These are phyloP conservation scores for Drosophila sulfurigaster DNA, from an alignment of 1,140 invertebrate genomes.

Conservation along the genomic window DNA sequence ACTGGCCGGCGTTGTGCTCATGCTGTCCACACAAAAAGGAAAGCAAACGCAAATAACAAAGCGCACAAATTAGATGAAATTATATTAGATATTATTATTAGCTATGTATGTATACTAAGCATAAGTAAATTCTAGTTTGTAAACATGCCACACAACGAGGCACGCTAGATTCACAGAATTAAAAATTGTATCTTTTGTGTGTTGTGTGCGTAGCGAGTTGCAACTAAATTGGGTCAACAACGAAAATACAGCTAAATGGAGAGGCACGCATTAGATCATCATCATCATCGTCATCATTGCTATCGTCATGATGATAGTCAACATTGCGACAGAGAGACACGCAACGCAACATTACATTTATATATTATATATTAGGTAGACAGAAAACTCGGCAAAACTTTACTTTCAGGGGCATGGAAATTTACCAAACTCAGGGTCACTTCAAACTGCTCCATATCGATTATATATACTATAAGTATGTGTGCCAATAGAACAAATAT, in stretches of 20 bases:
- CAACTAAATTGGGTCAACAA: slow-evolving; percentile 45
- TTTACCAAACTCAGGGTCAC: slow-evolving; percentile 66
- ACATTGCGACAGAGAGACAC: slow-evolving; percentile 31
- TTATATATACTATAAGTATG: slow-evolving; percentile 41
- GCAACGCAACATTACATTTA: slow-evolving; percentile 34
- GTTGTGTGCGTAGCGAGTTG: slow-evolving; percentile 27
- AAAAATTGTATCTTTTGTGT: slow-evolving; percentile 2
- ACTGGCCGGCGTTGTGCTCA: slow-evolving; percentile 78
- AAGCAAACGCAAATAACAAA: neutral
- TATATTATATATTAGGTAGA: slow-evolving; percentile 10
- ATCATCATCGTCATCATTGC: slow-evolving; percentile 26
- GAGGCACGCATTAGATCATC: slow-evolving; percentile 74
- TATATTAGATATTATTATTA: slow-evolving; percentile 18
- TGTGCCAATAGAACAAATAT: slow-evolving; percentile 17
- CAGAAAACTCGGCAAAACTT: slow-evolving; percentile 20
- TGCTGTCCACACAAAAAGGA: slow-evolving; percentile 53
- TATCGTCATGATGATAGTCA: slow-evolving; percentile 11
- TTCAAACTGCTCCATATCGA: slow-evolving; percentile 63
- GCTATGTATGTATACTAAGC: neutral
- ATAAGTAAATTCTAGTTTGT: slow-evolving; percentile 1
- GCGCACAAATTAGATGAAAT: slow-evolving; percentile 23
- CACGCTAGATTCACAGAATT: slow-evolving; percentile 12
- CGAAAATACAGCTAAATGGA: slow-evolving; percentile 19
- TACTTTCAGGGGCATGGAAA: slow-evolving; percentile 39
- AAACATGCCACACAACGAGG: slow-evolving; percentile 22